Evolutionary conservation across 2,797 vertebrate species (phyloP), one percentile per base, ranked within the genome.

Genomic region (Anomalospiza imberbis): DNA sequence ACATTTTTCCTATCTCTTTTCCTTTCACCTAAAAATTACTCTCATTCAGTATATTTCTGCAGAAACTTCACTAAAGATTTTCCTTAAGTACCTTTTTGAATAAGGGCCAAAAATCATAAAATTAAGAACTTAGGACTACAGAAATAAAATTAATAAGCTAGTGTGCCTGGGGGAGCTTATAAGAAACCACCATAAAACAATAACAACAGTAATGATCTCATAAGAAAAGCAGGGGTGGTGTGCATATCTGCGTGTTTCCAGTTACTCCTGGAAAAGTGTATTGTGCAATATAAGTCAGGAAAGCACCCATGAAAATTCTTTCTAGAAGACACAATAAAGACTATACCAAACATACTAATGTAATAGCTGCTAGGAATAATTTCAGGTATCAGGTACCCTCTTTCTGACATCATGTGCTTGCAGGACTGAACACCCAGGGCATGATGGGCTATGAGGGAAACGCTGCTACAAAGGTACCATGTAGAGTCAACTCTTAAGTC

Each of bases 141-240:
- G 78, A 93, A 95, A 94, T 93, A 74, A 94, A 92, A 83, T 63
- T 94, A 91, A 85, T 83, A 95, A 70, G 31, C 24, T 76, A 63
- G 63, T 42, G 57, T 73, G 71, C 66, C 81, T 85, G 10, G 29
- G 51, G 67, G 20, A 94, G 36, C 40, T 76, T 51, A 55, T 54
- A 76, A 87, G 91, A 92, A 92, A 85, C 81, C 63, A 89, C 51
- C 32, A 53, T 74, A 83, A 91, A 85, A 82, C 45, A 80, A 51
- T 75, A 82, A 67, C 44, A 93, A 60, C 47, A 57, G n/a, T 32
- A 92, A 83, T 6, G 3, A 16, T 67, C 25, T 29, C 53, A 10
- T 53, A 70, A 70, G 66, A 81, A 86, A 53, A 61, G 1, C 4
- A 22, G 7, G 6, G 6, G 6, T 7, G 0, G 2, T 1, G 19